A percentile compares a stretch with the other conserved stretches of the same genome.
These are phyloP conservation scores for Philotrypesis tridentata DNA, from an alignment of 1,140 invertebrate genomes.

Conservation along the genomic window DNA sequence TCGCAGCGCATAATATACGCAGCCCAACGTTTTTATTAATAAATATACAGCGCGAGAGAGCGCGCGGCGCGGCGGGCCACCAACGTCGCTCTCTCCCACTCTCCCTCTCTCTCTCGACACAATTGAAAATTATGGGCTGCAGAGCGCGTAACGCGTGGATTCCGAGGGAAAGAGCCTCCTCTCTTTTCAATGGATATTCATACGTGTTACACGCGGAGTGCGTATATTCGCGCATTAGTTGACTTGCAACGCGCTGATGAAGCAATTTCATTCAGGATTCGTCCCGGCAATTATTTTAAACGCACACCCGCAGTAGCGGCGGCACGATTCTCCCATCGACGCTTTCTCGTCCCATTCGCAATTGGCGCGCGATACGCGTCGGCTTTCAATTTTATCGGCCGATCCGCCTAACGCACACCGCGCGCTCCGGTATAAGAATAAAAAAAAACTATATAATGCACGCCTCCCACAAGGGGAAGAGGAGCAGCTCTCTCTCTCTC, in stretches of 20 bases:
- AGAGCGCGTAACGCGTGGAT: neutral
- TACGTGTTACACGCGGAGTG: no score
- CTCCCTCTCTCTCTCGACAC: neutral
- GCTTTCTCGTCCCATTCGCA: neutral
- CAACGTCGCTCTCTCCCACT: no score
- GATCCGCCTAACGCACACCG: neutral
- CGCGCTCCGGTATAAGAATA: no score
- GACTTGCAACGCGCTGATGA: neutral
- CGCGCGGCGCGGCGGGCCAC: neutral
- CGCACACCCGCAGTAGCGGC: no score
- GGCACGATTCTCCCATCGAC: neutral
- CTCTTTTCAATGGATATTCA: neutral
- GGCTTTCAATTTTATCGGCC: neutral
- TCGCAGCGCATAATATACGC: neutral
- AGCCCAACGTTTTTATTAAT: constrained; percentile 28
- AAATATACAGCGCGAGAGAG: no score
- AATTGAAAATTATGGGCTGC: constrained; percentile 15
- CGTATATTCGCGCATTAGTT: neutral
- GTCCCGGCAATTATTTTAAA: neutral
- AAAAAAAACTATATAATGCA: no score
- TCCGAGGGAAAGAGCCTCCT: neutral
- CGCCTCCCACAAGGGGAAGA: no score
- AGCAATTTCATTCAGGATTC: neutral
- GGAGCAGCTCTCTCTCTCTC: no score
- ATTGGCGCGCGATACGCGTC: neutral